Conservation (phyloP, 2,797 vertebrate genomes). For the Microctenopoma lineatum region DNA sequence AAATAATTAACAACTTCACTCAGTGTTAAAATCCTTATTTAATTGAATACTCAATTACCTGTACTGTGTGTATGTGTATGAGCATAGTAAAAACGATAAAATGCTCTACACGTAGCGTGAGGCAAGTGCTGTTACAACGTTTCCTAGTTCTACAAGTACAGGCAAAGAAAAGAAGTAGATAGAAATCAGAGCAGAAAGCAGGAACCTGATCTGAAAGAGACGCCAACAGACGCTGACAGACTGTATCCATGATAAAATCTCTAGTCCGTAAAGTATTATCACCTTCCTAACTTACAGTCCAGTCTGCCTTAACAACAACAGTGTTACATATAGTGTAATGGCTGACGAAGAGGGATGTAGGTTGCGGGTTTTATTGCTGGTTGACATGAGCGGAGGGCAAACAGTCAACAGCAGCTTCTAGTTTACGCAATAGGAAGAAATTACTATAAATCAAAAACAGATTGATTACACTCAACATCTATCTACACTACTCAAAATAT, state of each 20-base stretch:
- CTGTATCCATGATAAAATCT: background rate
- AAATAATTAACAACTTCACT: background rate
- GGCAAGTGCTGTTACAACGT: slow-evolving; percentile 1
- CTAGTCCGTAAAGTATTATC: background rate
- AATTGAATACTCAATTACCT: background rate
- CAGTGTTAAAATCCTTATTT: background rate
- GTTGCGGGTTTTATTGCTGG: background rate
- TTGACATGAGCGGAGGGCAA: background rate
- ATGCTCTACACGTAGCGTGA: background rate
- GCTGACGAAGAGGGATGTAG: background rate
- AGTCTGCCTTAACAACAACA: background rate
- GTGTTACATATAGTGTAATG: background rate
- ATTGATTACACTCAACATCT: background rate
- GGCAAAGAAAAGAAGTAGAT: slow-evolving; percentile 28
- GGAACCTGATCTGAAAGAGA: slow-evolving; percentile 33
- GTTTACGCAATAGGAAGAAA: slow-evolving; percentile 24
- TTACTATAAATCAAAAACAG: background rate
- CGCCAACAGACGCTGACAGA: slow-evolving; percentile 6
- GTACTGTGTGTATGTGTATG: background rate
- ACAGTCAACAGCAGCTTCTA: slow-evolving; percentile 43
- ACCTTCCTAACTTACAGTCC: slow-evolving; percentile 3
- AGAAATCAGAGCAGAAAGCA: slow-evolving; percentile 39
- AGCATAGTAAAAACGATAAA: background rate
- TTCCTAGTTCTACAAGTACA: slow-evolving; percentile 19
- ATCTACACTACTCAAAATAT: background rate